Evolutionary conservation across 2,888 invertebrate species (phyloP).

Genomic region (Apamea monoglypha): DNA sequence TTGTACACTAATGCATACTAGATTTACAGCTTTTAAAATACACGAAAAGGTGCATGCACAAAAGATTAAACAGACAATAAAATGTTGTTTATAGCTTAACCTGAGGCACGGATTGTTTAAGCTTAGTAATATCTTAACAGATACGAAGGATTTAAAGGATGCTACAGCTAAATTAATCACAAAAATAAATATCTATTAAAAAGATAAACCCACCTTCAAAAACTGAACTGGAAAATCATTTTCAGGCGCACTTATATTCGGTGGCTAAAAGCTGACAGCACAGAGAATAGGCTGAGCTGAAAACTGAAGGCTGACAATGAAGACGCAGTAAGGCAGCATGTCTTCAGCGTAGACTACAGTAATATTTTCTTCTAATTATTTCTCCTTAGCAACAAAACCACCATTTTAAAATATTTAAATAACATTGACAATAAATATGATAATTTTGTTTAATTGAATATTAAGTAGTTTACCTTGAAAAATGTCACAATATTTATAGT

Average conservation of each 20-base stretch:
- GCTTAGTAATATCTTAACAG: neutral
- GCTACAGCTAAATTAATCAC: neutral
- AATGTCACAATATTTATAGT: constrained; percentile 25
- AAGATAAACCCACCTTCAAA: neutral
- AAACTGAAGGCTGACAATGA: neutral
- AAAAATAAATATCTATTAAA: neutral
- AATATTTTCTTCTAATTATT: neutral
- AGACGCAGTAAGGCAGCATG: neutral
- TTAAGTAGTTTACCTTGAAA: constrained; percentile 51
- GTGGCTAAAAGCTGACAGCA: neutral
- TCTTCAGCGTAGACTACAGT: neutral
- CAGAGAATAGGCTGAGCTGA: neutral
- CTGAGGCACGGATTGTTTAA: constrained; percentile 10
- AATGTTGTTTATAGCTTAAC: constrained; percentile 54
- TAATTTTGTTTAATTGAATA: constrained; percentile 31
- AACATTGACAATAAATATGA: constrained; percentile 33
- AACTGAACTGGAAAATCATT: neutral
- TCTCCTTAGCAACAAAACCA: constrained; percentile 29
- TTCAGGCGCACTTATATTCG: neutral
- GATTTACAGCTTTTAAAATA: constrained; percentile 65
- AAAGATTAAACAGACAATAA: constrained; percentile 68
- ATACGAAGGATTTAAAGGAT: constrained; percentile 14
- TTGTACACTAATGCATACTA: constrained; percentile 66
- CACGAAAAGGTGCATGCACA: constrained; percentile 54
- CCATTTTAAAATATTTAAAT: neutral